These are phyloP conservation scores for Campaea margaritaria DNA, from an alignment of 2,888 invertebrate genomes.

Conservation along the genomic window DNA sequence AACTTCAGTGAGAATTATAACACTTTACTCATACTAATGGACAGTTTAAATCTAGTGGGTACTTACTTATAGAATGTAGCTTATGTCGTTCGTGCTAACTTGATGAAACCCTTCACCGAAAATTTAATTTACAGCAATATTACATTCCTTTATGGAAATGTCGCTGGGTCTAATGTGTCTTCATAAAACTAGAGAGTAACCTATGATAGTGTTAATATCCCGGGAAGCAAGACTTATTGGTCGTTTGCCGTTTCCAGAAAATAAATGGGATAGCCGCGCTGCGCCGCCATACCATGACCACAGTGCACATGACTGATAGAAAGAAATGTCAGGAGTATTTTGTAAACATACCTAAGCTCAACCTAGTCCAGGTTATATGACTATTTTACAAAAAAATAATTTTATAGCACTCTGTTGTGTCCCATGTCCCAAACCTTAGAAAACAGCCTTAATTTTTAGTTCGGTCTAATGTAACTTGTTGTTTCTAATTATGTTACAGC, in stretches of 20 bases:
- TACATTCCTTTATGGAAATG: slow-evolving; percentile 72
- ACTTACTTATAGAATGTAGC: background rate
- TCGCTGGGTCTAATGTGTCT: slow-evolving; percentile 76
- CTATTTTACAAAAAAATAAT: no score
- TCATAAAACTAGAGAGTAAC: slow-evolving; percentile 82
- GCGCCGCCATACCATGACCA: slow-evolving; percentile 37
- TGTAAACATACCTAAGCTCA: background rate
- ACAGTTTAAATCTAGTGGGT: background rate
- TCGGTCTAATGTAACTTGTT: no score
- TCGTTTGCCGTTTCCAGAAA: slow-evolving; percentile 79
- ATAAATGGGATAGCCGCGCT: slow-evolving; percentile 74
- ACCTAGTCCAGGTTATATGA: no score
- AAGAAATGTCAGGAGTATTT: slow-evolving; percentile 3
- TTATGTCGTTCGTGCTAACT: background rate
- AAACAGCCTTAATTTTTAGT: no score
- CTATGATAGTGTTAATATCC: slow-evolving; percentile 85
- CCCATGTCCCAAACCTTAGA: no score
- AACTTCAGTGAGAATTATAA: no score
- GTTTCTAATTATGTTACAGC: no score
- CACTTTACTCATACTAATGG: background rate
- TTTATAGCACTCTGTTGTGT: no score
- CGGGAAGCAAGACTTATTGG: slow-evolving; percentile 83
- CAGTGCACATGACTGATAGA: slow-evolving; percentile 12
- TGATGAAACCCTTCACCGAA: slow-evolving; percentile 16
- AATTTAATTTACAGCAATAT: slow-evolving; percentile 47